phyloP scores from a whole-genome alignment of 2,797 vertebrate species.

The Sparus aurata region DNA sequence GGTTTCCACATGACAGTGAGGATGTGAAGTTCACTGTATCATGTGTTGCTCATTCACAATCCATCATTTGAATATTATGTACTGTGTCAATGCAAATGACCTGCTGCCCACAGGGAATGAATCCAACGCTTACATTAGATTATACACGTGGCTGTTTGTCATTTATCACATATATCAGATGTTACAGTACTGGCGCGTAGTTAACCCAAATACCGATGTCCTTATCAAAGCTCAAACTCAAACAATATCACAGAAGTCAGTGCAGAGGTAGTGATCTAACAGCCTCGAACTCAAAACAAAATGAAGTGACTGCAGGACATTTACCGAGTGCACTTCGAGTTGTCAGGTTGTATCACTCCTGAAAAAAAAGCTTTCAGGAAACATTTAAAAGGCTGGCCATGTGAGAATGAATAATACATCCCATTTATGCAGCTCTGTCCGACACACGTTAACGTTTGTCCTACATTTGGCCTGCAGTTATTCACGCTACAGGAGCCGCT shows the following conservation, averaged over 20 bases:
- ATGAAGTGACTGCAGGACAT: constrained; percentile 64
- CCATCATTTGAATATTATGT: constrained; percentile 10
- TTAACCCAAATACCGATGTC: background rate
- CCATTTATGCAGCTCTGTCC: constrained; percentile 63
- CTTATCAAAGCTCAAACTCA: constrained; percentile 20
- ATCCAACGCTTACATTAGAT: background rate
- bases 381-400: constrained; percentile 71
- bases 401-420: constrained; percentile 80
- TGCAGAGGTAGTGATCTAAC: constrained; percentile 54
- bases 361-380: constrained; percentile 74
- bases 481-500: constrained; percentile 16
- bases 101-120: background rate
- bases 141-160: background rate
- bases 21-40: constrained; percentile 12
- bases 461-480: constrained; percentile 57
- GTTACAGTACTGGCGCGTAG: background rate
- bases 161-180: background rate
- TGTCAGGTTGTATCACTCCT: constrained; percentile 69
- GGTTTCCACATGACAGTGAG: background rate
- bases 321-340: constrained; percentile 58
- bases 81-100: background rate
- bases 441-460: constrained; percentile 60
- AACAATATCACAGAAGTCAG: constrained; percentile 32
- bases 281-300: constrained; percentile 57
- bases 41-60: constrained; percentile 36